Base-by-base conservation (phyloP, 2,113 vertebrate genomes). In the Pagrus major region DNA sequence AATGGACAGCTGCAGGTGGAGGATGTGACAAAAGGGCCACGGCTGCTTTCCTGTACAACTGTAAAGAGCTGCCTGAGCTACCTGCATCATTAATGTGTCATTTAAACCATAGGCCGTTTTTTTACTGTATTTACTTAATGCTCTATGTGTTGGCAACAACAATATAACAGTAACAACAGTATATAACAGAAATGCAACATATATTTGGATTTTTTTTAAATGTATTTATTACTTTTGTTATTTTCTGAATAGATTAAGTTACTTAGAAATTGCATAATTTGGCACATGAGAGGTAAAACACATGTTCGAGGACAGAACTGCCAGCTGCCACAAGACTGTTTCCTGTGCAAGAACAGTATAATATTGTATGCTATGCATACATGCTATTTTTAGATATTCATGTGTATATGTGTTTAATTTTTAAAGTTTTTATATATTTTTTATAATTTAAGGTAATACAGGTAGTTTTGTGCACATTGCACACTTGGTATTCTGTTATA, bases 21-120 rank as follows among this genome's bases (percentile, higher is more conserved):
- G 37, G 41, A 70, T 27, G 18, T 63, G n/a, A 60, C 47, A 37
- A n/a, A 49, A 27, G 1, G 54, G 68, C 51, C 29, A 46, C 18
- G 6, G 47, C 42, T 71, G 46, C 47, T 44, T 72, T 81, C 59
- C 58, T 76, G 39, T 25, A 5, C 37, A 31, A n/a, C 54, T 60
- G 46, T 8, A 15, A 44, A 35, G 35, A 16, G 81, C 33, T 33
- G 66, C 59, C 51, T 39, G 42, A 70, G 35, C n/a, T 5, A 47
- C n/a, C 25, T 39, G 21, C 47, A 58, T 63, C 56, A 65, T 60
- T 70, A 37, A 21, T 35, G 7, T 49, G 25, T 58, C 33, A 63
- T 47, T 27, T 55, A 15, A 64, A 16, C 42, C 20, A 1, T 4
- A 1, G 21, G 14, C 16, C 9, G 9, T n/a, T 49, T 71, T 70